Evolutionary conservation across 2,888 invertebrate species (phyloP).

Genomic region (Melanostoma mellinum): DNA sequence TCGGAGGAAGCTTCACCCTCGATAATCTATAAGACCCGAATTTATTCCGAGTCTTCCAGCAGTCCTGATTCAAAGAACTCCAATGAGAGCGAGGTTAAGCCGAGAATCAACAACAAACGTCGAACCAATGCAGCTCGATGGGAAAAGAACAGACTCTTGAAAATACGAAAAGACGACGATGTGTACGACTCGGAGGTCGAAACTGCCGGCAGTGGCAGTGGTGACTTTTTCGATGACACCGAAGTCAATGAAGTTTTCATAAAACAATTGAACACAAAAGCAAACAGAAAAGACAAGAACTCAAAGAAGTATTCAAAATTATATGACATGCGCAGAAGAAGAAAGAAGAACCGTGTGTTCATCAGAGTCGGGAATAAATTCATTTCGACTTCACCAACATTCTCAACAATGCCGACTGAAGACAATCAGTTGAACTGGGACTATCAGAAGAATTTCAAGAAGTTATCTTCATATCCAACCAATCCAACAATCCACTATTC

Average conservation of each 20-base stretch:
- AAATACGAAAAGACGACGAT: slow-evolving; percentile 39
- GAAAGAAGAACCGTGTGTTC: slow-evolving; percentile 46
- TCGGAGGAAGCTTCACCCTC: slow-evolving; percentile 21
- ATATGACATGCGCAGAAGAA: slow-evolving; percentile 15
- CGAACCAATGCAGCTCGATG: background rate
- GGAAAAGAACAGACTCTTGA: slow-evolving; percentile 15
- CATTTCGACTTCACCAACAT: slow-evolving; percentile 14
- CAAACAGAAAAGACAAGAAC: slow-evolving; percentile 20
- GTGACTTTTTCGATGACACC: slow-evolving; percentile 72
- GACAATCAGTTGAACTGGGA: slow-evolving; percentile 22
- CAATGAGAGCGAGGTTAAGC: slow-evolving; percentile 21
- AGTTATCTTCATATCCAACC: slow-evolving; percentile 2
- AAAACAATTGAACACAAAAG: slow-evolving; percentile 18
- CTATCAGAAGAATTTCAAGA: slow-evolving; percentile 15
- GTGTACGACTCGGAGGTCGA: slow-evolving; percentile 63
- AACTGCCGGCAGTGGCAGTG: slow-evolving; percentile 74
- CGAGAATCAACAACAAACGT: slow-evolving; percentile 46
- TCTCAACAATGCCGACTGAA: slow-evolving; percentile 15
- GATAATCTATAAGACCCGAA: slow-evolving; percentile 16
- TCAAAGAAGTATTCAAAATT: slow-evolving; percentile 4
- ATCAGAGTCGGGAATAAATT: slow-evolving; percentile 33
- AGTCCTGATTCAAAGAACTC: background rate
- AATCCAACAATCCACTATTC: slow-evolving; percentile 17
- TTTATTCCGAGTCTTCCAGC: slow-evolving; percentile 8
- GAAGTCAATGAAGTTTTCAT: slow-evolving; percentile 56